Conservation (phyloP, 2,113 vertebrate species). For the Nannospalax galili region DNA sequence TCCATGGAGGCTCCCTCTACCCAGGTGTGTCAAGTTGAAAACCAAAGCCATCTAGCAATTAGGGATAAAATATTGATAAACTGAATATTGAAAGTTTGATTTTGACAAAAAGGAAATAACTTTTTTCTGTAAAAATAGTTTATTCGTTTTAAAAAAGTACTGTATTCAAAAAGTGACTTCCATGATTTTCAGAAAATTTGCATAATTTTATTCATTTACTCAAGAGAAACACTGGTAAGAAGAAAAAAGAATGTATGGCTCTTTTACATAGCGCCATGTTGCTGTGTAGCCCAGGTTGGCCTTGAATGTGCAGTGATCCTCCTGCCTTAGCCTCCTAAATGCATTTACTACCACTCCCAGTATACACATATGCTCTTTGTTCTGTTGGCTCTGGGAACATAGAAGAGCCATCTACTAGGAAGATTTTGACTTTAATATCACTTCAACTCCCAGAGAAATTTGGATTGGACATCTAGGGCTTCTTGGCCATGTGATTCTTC, state of each 20-base stretch:
- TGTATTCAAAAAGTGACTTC: too few relatives aligned
- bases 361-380: neutral
- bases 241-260: too few relatives aligned
- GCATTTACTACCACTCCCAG: neutral
- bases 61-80: neutral
- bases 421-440: neutral
- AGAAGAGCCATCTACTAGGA: neutral
- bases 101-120: slow-evolving; percentile 23
- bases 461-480: neutral
- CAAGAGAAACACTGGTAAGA: too few relatives aligned
- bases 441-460: neutral
- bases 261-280: too few relatives aligned
- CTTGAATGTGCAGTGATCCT: neutral
- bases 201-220: too few relatives aligned
- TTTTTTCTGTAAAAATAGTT: too few relatives aligned
- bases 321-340: too few relatives aligned
- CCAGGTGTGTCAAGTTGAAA: too few relatives aligned
- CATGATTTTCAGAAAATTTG: too few relatives aligned
- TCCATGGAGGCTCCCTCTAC: too few relatives aligned
- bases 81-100: neutral
- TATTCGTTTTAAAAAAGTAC: too few relatives aligned
- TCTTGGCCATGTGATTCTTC: neutral
- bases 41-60: too few relatives aligned
- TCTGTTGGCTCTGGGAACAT: neutral
- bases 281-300: neutral